Conservation (phyloP, 2,888 invertebrate genomes). For the Fragum fragum region DNA sequence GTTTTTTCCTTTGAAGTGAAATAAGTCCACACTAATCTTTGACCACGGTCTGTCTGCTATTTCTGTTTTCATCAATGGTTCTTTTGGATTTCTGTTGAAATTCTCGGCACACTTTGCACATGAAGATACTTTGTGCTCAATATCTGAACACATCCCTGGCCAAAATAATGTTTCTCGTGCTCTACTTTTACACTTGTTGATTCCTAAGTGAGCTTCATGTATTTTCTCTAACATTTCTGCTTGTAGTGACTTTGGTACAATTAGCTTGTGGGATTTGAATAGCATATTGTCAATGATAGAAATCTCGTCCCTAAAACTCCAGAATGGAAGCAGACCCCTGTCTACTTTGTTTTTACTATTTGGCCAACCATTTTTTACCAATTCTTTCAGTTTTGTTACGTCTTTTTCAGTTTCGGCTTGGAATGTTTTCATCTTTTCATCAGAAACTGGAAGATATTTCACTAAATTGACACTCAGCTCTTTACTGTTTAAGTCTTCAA, state of each 20-base stretch:
- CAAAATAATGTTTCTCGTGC: slow-evolving; percentile 41
- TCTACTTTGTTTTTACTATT: background rate
- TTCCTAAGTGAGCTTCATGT: slow-evolving; percentile 42
- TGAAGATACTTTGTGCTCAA: slow-evolving; percentile 37
- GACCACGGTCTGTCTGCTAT: too few relatives aligned
- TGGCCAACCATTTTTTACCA: slow-evolving; percentile 31
- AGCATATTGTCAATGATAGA: slow-evolving; percentile 19
- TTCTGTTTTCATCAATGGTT: too few relatives aligned
- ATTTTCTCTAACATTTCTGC: slow-evolving; percentile 45
- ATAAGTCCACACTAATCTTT: too few relatives aligned
- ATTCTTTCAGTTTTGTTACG: slow-evolving; percentile 7
- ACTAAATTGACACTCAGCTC: slow-evolving; percentile 30
- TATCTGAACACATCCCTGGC: slow-evolving; percentile 35
- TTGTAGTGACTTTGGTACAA: slow-evolving; percentile 40
- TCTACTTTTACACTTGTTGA: slow-evolving; percentile 44
- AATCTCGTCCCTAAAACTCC: slow-evolving; percentile 59
- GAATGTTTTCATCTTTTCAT: slow-evolving; percentile 22
- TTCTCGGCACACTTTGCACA: too few relatives aligned
- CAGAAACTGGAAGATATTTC: slow-evolving; percentile 30
- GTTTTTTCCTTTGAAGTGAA: too few relatives aligned
- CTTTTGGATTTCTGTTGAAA: too few relatives aligned
- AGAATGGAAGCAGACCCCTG: slow-evolving; percentile 42
- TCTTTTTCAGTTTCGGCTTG: slow-evolving; percentile 35
- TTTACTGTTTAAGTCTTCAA: slow-evolving; percentile 17
- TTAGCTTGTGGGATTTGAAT: slow-evolving; percentile 25